Evolutionary conservation across 2,888 invertebrate species (phyloP), one percentile per base, ranked within the genome.

Genomic region (Microctonus brassicae): DNA sequence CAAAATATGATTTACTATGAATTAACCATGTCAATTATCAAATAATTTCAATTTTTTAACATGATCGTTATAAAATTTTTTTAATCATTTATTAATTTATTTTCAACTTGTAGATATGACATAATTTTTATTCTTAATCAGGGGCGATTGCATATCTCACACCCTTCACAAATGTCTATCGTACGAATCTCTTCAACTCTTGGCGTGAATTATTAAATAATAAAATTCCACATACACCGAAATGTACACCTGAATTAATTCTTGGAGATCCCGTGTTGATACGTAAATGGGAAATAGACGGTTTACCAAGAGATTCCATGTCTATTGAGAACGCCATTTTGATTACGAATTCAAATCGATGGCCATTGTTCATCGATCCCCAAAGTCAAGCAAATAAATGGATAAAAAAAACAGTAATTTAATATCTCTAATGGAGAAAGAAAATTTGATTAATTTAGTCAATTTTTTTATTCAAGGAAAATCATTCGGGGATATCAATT

Each of bases 331-430:
- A 96, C 73, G 96, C 95, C 2, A 94, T 97, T 58, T 91, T 97
- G 73, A 94, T 95, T 75, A 91, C 91, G 53, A 93, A 94, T 87
- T 96, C 97, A 0, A 91, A 93, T 20, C 91, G 97, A 39, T 97
- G 96, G 93, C 96, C 97, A 0, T 90, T 97, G 39, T 94, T 97
- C 86, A 95, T 97, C 76, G 97, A 97, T 88, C 97, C 97, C 0
- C 97, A 97, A 88, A 94, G 94, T 10, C 97, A 97, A 85, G 97
- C 97, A 34, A 96, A 96, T 83, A 95, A 95, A 84, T 97, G 97
- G 97, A 92, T 97, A 39, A 92, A 95, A 78, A 94, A 94, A 80
- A 94, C 95, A 94, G 97, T 96, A 84, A 55, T 61, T 20, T 17
- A 4, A 7, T 7, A 42, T 4, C 10, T 22, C 33, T 26, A 7